Percentiles rank a stretch among this genome's conserved stretches.
phyloP scores from a whole-genome alignment of 2,113 vertebrate species.

The Ammospiza nelsoni region DNA sequence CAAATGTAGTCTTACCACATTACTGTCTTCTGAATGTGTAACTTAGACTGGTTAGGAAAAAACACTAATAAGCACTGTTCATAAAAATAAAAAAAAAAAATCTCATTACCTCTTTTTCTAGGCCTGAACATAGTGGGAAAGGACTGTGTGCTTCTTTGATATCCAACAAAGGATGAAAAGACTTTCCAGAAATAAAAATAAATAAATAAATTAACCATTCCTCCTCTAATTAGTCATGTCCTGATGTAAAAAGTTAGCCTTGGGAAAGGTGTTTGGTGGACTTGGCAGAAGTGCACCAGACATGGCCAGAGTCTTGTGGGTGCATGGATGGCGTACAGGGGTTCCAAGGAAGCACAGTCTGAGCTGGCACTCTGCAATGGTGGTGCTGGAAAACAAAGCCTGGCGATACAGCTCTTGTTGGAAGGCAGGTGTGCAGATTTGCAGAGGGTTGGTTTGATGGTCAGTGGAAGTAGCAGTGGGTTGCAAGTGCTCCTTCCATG shows the following conservation, averaged over 20 bases:
- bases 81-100: background rate
- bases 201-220: background rate
- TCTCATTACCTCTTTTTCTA: constrained; percentile 66
- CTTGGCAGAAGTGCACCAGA: background rate
- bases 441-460: constrained; percentile 4
- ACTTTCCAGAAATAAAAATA: background rate
- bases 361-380: background rate
- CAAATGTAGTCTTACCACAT: constrained; percentile 56
- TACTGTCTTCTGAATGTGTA: constrained; percentile 68
- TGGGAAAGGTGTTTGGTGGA: background rate
- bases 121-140: constrained; percentile 21
- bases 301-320: constrained; percentile 3
- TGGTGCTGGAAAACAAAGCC: background rate
- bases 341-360: constrained; percentile 31
- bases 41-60: constrained; percentile 52
- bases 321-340: background rate
- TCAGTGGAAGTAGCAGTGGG: background rate
- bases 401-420: background rate
- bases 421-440: constrained; percentile 23
- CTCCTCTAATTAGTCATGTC: background rate
- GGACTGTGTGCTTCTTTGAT: constrained; percentile 42
- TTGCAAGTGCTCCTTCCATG: constrained; percentile 5
- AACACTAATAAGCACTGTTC: constrained; percentile 59
- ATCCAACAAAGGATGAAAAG: constrained; percentile 21
- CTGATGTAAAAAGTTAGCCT: constrained; percentile 1